Percentiles rank a stretch among this genome's conserved stretches.
Conservation (phyloP, 1,140 invertebrate genomes). For the Brachionus manjavacas region DNA sequence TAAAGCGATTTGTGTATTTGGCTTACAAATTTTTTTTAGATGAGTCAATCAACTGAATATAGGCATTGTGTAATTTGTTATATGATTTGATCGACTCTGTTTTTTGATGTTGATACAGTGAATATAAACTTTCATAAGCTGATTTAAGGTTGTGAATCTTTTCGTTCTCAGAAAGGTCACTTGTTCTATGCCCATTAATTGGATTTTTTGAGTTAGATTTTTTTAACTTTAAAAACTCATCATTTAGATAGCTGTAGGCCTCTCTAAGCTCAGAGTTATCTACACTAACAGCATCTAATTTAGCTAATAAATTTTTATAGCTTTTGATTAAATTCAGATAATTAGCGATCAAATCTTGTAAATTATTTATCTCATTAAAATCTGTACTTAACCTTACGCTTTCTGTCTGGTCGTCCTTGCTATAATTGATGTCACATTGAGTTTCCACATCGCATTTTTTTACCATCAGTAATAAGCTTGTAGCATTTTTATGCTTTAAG, state of each 20-base stretch:
- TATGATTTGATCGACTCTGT: neutral
- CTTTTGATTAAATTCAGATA: conserved; percentile 38
- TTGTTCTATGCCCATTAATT: neutral
- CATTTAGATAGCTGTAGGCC: conserved; percentile 13
- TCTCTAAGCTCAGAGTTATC: conserved; percentile 20
- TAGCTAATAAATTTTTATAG: conserved; percentile 34
- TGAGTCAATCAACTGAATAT: neutral
- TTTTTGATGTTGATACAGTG: neutral
- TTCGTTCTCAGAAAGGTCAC: neutral
- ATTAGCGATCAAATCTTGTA: conserved; percentile 37
- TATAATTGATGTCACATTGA: neutral
- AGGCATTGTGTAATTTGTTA: conserved; percentile 6
- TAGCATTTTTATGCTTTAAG: neutral
- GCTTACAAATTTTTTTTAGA: neutral
- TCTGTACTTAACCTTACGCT: conserved; percentile 20
- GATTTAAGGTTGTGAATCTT: conserved; percentile 21
- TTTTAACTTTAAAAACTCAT: conserved; percentile 20
- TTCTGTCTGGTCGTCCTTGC: neutral
- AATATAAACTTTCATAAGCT: conserved; percentile 8
- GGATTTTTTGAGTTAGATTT: neutral
- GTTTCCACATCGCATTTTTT: neutral
- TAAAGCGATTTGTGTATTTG: neutral
- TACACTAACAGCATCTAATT: conserved; percentile 39
- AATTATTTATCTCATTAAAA: conserved; percentile 34
- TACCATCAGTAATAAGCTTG: neutral